Percentiles rank a stretch among this genome's conserved stretches.
Conservation (phyloP, 2,888 invertebrate genomes). For the Nephrotoma guestfalica region DNA sequence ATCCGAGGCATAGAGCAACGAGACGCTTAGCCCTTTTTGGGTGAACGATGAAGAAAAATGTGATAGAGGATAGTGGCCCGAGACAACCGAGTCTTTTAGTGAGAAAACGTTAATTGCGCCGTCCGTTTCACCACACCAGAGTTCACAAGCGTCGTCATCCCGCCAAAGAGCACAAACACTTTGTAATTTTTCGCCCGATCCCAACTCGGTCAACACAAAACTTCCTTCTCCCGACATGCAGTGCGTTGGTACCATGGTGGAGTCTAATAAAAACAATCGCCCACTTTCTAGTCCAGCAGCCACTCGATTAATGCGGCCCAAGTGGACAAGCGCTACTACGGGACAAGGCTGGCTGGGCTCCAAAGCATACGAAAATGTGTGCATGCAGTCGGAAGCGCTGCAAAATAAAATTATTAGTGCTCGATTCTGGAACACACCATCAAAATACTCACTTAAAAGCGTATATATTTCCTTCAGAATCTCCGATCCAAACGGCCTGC, state of each 20-base stretch:
- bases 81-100: slow-evolving; percentile 53
- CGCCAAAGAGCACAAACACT: slow-evolving; percentile 45
- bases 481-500: slow-evolving; percentile 76
- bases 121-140: slow-evolving; percentile 80
- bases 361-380: slow-evolving; percentile 47
- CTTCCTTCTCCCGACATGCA: slow-evolving; percentile 54
- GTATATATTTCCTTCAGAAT: slow-evolving; percentile 69
- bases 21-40: slow-evolving; percentile 48
- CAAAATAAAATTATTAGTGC: slow-evolving; percentile 10
- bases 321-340: slow-evolving; percentile 51
- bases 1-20: slow-evolving; percentile 50
- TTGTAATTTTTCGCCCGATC: slow-evolving; percentile 50
- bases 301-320: slow-evolving; percentile 54
- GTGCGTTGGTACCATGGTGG: slow-evolving; percentile 40
- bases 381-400: slow-evolving; percentile 40
- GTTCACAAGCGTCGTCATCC: slow-evolving; percentile 39
- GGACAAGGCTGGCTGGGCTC: slow-evolving; percentile 50
- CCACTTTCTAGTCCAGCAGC: slow-evolving; percentile 71
- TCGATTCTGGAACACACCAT: neutral
- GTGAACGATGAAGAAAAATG: slow-evolving; percentile 43
- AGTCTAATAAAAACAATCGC: slow-evolving; percentile 56
- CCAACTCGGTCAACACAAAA: slow-evolving; percentile 64
- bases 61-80: slow-evolving; percentile 53
- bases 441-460: slow-evolving; percentile 49
- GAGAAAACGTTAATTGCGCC: slow-evolving; percentile 68